Conservation (phyloP, 2,113 vertebrate genomes). For the Trochalopteron elliotii region DNA sequence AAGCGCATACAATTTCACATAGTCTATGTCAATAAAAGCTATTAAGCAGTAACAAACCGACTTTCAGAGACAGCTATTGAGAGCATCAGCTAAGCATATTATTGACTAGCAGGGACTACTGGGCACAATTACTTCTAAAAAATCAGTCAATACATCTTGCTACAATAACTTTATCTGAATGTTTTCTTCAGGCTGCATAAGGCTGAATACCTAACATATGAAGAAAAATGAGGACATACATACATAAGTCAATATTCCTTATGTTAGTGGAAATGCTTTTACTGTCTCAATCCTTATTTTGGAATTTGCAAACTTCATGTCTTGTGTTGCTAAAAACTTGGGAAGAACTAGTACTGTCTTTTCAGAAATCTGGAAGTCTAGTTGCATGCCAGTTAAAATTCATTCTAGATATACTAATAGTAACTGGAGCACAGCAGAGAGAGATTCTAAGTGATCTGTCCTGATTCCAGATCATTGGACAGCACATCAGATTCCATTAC, state of each 20-base stretch:
- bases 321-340: background rate
- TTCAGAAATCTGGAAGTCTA: background rate
- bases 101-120: background rate
- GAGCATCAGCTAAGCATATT: background rate
- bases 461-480: background rate
- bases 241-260: background rate
- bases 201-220: background rate
- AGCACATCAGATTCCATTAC: background rate
- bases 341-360: background rate
- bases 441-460: background rate
- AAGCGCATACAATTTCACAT: background rate
- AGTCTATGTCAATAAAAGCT: constrained; percentile 9
- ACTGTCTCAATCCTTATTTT: background rate
- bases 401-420: background rate
- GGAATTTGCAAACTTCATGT: background rate
- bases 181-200: background rate
- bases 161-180: background rate
- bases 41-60: background rate
- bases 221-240: background rate
- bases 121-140: background rate
- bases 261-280: background rate
- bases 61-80: background rate
- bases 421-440: background rate
- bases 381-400: background rate
- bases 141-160: background rate